phyloP scores from a whole-genome alignment of 2,888 invertebrate genomes.

The Adelphocoris suturalis region DNA sequence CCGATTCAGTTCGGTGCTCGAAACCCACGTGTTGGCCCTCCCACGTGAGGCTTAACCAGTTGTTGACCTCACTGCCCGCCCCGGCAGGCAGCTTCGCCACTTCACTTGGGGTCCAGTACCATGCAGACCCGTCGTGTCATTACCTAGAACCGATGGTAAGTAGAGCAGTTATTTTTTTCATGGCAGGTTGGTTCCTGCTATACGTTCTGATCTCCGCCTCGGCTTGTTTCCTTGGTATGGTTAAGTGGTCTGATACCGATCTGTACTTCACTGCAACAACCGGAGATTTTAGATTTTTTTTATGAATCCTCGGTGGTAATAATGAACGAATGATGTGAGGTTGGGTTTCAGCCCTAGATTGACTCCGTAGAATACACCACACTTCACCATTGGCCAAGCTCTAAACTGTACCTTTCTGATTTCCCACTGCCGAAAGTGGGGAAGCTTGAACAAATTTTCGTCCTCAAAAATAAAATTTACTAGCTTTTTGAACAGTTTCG shows the following conservation, averaged over 20 bases:
- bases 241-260: background rate
- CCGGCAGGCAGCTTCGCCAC: background rate
- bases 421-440: too few relatives aligned
- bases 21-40: conserved; percentile 66
- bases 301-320: too few relatives aligned
- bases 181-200: background rate
- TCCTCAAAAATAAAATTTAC: too few relatives aligned
- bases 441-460: too few relatives aligned
- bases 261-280: background rate
- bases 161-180: conserved; percentile 23
- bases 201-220: background rate
- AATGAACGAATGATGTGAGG: too few relatives aligned
- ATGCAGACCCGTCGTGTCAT: conserved; percentile 6
- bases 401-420: too few relatives aligned
- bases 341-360: too few relatives aligned
- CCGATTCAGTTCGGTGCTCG: conserved; percentile 40
- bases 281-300: too few relatives aligned
- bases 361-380: too few relatives aligned
- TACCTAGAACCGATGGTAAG: conserved; percentile 26
- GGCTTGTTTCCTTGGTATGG: background rate
- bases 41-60: conserved; percentile 63
- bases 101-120: conserved; percentile 32
- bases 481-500: too few relatives aligned
- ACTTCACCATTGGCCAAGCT: too few relatives aligned
- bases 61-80: conserved; percentile 64